Base-by-base conservation (phyloP, 2,888 invertebrate species). In the Dorcus hopei region DNA sequence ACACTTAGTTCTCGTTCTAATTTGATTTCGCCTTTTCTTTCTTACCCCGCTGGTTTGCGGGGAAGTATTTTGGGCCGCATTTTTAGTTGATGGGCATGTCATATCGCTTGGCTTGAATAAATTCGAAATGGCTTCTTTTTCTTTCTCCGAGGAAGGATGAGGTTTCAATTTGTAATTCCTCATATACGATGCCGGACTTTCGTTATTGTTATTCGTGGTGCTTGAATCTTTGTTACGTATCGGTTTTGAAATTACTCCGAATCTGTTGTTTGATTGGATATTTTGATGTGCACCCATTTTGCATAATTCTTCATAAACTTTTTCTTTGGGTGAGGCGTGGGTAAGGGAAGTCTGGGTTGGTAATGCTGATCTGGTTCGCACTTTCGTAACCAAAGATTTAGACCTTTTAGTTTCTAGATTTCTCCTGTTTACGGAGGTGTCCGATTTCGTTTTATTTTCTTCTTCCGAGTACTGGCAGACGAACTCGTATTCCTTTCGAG, bases 71-170 rank as follows among this genome's bases (percentile, higher is more conserved):
- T 23, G 41, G n/a, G 9, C n/a, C n/a, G 14, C 43, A 26, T 23
- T 11, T 59, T 47, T 19, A 40, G 11, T 39, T 7, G 19, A 19
- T 3, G 19, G 3, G 19, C 14, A 14, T 14, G 14, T 14, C 1
- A 14, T 14, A 14, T 38, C 38, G 23, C 16, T 49, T 16, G 26
- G 40, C 16, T 16, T 58, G n/a, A 54, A 56, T 14, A 59, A 38
- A 7, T 52, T 59, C 38, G 56, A 55, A 16, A 59, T 56, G n/a
- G 49, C 55, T 41, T 59, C 56, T 38, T 59, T 54, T 40, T 59
- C 59, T 23, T 50, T 50, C 9, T 54, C 48, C 1, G 54, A 45
- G 9, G 33, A 49, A 8, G 51, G 38, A 3, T 16, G 42, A 6
- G 49, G 33, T 9, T 49, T 54, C 41, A 54, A 49, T 11, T 49